Evolutionary conservation across 2,888 invertebrate genomes (phyloP), one percentile per base, ranked within the genome.

Genomic region (Caenorhabditis virilis): DNA sequence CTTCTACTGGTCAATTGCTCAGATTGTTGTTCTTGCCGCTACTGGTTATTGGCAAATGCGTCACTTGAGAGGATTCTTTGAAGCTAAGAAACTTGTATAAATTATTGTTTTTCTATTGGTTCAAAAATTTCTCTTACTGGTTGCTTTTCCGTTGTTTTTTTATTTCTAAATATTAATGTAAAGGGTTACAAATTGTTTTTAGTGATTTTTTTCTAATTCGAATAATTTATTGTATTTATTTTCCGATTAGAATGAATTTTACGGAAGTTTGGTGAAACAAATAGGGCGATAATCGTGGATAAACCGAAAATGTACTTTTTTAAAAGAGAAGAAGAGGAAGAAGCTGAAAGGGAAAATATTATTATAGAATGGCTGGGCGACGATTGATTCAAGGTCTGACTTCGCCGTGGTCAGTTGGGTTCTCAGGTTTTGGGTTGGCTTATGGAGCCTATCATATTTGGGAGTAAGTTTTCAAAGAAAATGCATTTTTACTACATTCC

Each of bases 11-110:
- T 70, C 73, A n/a, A 49, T 70, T 39, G 72, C 69, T 30, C 65
- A 65, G 51, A 92, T 93, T 0, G 87, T 89, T 52, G 91, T 98
- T 39, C 88, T 98, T 13, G 86, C 97, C 0, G 86, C 88, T 30
- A 97, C 97, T 88, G 98, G 98, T 16, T 91, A 93, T 74, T 98
- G 97, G 97, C 98, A 98, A 86, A 97, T 98, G 95, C 89, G 90
- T 82, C 98, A 99, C 88, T 88, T 98, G 74, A 97, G 97, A 88
- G 92, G 92, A 82, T 98, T 98, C 88, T 99, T 98, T 83, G 95
- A 98, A 86, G 97, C 97, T 26, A 98, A 98, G 87, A 99, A 98
- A 88, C 88, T 98, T 84, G 95, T 95, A 42, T 85, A 78, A 80
- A 50, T 43, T 36, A 11, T 52, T 38, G 25, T 20, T 35, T 43